These are phyloP conservation scores for Netta rufina DNA, from an alignment of 2,797 vertebrate species.

Conservation along the genomic window DNA sequence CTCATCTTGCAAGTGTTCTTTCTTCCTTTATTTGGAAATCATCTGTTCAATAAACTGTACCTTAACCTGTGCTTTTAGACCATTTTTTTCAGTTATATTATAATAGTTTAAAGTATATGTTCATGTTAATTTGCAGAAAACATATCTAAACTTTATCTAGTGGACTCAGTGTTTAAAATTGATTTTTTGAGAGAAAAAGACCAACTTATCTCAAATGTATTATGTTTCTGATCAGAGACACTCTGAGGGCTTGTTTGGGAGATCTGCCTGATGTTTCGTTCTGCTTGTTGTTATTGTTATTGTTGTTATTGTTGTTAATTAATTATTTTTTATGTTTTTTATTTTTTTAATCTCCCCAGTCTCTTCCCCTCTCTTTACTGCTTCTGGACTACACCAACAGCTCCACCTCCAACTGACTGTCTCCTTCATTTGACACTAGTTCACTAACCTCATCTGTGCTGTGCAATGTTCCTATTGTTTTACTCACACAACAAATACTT, in stretches of 20 bases:
- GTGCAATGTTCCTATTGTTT: neutral
- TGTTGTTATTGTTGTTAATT: no score
- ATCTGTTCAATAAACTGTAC: neutral
- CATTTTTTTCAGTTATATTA: accelerated
- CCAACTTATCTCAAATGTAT: neutral
- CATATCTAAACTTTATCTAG: accelerated
- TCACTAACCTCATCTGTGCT: neutral
- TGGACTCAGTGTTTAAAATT: neutral
- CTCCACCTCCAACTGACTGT: neutral
- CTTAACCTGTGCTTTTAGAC: neutral
- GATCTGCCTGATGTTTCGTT: neutral
- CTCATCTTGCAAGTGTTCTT: neutral
- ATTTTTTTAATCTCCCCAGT: neutral
- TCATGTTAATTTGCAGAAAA: neutral
- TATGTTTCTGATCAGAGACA: neutral
- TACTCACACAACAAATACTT: neutral
- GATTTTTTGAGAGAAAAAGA: neutral
- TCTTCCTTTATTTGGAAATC: neutral
- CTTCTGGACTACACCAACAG: neutral
- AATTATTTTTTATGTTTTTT: neutral
- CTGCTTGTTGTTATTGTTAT: neutral
- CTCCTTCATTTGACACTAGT: neutral
- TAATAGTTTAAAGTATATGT: neutral
- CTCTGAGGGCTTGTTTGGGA: accelerated
- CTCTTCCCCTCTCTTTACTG: neutral